A percentile compares a stretch with the other conserved stretches of the same genome.
phyloP scores from a whole-genome alignment of 1,140 invertebrate genomes.

The Drosophila sp. region DNA sequence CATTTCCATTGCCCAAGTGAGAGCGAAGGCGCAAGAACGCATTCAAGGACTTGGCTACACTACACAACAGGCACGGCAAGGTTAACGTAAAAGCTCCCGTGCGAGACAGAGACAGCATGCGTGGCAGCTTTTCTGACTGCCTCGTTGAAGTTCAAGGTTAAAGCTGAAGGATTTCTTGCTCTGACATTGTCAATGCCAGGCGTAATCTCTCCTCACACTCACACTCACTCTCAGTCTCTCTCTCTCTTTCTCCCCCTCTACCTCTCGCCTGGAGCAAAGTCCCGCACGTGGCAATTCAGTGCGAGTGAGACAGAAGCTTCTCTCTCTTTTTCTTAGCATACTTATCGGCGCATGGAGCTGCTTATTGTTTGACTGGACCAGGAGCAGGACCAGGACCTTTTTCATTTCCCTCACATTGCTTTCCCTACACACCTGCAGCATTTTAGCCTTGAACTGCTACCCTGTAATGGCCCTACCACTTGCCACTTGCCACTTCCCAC shows the following conservation, averaged over 20 bases:
- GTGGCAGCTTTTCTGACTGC: conserved; percentile 21
- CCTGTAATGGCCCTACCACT: neutral
- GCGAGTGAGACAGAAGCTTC: conserved; percentile 21
- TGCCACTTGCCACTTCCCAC: neutral
- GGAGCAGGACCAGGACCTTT: conserved; percentile 61
- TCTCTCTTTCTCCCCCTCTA: conserved; percentile 1
- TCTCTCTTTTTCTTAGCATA: conserved; percentile 56
- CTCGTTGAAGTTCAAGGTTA: conserved; percentile 77
- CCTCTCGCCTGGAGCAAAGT: neutral
- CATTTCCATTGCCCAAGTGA: conserved; percentile 51
- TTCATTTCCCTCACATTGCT: neutral
- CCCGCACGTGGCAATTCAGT: conserved; percentile 45
- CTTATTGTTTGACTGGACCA: conserved; percentile 63
- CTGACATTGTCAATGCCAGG: conserved; percentile 57
- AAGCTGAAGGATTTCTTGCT: conserved; percentile 62
- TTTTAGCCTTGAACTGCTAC: conserved; percentile 53
- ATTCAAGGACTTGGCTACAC: conserved; percentile 65
- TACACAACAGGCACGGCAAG: conserved; percentile 35
- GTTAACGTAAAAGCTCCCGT: conserved; percentile 69
- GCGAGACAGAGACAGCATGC: conserved; percentile 13
- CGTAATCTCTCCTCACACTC: too few relatives aligned
- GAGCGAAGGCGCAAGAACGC: conserved; percentile 39
- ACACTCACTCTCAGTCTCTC: conserved; percentile 7
- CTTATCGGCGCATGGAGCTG: conserved; percentile 73
- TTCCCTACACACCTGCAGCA: conserved; percentile 58